phyloP scores from a whole-genome alignment of 92 coral and sea anemone species.

The Heliopora coerulea region DNA sequence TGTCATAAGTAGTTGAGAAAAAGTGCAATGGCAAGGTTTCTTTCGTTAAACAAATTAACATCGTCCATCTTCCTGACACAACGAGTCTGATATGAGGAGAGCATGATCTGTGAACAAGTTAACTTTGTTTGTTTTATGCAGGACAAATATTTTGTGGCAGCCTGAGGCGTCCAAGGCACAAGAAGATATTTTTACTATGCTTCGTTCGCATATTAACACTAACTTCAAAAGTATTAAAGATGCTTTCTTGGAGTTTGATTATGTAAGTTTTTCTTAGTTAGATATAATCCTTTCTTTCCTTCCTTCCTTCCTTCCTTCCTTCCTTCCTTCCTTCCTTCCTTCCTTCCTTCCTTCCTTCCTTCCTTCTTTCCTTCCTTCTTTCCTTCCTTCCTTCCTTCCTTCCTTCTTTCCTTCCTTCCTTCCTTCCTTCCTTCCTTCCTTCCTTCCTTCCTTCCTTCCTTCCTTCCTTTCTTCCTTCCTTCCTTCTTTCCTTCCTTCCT shows the following conservation, averaged over 20 bases:
- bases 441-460: conserved; percentile 1
- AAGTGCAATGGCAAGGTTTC: too few species aligned
- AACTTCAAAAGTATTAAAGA: conserved; percentile 87
- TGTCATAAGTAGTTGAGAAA: too few species aligned
- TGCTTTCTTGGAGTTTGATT: conserved; percentile 99
- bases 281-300: background rate
- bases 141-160: conserved; percentile 42
- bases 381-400: conserved; percentile 1
- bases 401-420: conserved; percentile 1
- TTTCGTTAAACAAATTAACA: too few species aligned
- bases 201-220: conserved; percentile 76
- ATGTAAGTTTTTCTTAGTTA: conserved; percentile 62
- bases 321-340: conserved; percentile 11
- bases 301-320: background rate
- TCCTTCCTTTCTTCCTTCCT: background rate
- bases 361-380: conserved; percentile 8
- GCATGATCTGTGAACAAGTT: too few species aligned
- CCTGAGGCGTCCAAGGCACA: conserved; percentile 30
- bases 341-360: conserved; percentile 1
- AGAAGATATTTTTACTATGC: conserved; percentile 87
- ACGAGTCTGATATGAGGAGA: too few species aligned
- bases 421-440: conserved; percentile 7
- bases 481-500: background rate
- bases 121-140: background rate
- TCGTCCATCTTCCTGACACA: too few species aligned